Conservation (phyloP, 2,888 invertebrate species). For the Pseudanteris insignis region DNA sequence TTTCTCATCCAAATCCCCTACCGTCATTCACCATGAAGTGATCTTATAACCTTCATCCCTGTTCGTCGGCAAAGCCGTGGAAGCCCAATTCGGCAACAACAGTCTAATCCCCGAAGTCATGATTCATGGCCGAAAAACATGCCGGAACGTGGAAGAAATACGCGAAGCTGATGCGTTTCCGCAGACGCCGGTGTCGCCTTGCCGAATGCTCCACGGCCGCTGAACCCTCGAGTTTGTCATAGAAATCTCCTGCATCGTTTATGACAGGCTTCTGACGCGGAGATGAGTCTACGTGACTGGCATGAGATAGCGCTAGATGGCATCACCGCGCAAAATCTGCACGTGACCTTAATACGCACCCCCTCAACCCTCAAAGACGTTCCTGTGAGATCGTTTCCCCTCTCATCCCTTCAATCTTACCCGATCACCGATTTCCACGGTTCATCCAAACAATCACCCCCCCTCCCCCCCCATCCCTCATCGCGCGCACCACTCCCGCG, state of each 20-base stretch:
- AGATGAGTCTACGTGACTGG: conserved; percentile 62
- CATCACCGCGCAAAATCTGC: conserved; percentile 58
- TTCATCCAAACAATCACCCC: not conserved
- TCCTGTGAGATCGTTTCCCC: conserved; percentile 55
- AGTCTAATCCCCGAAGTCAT: conserved; percentile 34
- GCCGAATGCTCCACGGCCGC: conserved; percentile 28
- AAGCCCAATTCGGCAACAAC: conserved; percentile 13
- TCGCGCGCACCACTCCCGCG: conserved; percentile 28
- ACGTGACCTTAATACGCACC: conserved; percentile 62
- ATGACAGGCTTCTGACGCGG: conserved; percentile 61
- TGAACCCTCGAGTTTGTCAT: conserved; percentile 42
- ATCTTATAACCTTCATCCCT: not conserved
- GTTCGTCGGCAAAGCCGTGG: not conserved
- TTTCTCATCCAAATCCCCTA: too few relatives aligned
- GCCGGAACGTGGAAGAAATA: conserved; percentile 33
- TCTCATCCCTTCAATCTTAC: not conserved
- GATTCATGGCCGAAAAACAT: conserved; percentile 38
- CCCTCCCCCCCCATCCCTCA: conserved; percentile 15
- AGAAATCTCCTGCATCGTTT: conserved; percentile 57
- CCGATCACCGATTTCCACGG: too few relatives aligned
- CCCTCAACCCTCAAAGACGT: conserved; percentile 55
- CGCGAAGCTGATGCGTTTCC: conserved; percentile 18
- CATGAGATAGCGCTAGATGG: conserved; percentile 54
- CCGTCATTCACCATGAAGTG: not conserved
- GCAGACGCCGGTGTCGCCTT: conserved; percentile 8